Evolutionary conservation across 2,888 invertebrate species (phyloP), one percentile per base, ranked within the genome.

Genomic region (Pheosia tremula): DNA sequence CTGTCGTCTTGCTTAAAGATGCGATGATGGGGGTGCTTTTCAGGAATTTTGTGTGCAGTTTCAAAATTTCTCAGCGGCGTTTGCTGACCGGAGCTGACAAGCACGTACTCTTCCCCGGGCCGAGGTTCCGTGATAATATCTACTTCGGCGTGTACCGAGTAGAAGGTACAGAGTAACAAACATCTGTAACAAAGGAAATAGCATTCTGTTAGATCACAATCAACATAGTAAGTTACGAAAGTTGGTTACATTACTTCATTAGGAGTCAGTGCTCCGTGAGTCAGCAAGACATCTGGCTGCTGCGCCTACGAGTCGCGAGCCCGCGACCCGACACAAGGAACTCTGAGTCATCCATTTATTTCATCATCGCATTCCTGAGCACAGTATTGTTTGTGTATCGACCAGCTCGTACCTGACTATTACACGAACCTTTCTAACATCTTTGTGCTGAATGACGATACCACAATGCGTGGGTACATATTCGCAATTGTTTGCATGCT

Each of bases 11-110:
- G 68, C 59, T 74, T 88, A 10, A 86, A 74, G 53, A 86, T 70
- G 58, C 88, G 84, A 56, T 92, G 88, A 61, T 86, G 71, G 1
- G 93, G 90, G 67, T 93, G 88, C 75, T 92, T 91, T 13, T 93
- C 94, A 0, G 95, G 96, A 71, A 96, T 94, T 87, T 97, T 97
- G 82, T 97, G 97, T 3, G 97, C 94, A 3, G 96, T 96, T 87
- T 96, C 96, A 77, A 96, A 97, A 75, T 87, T 87, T 75, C 89
- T 87, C 39, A 94, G 61, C 1, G 93, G 89, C 38, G 92, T 93
- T 72, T 93, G 92, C 68, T 92, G 91, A 36, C 93, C 94, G 13
- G 94, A 91, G 74, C 95, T 95, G 62, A 96, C 95, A 75, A 95
- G 92, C 54, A 96, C 96, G 83, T 95, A 96, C 82, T 96, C 95